Evolutionary conservation across 2,113 vertebrate genomes (phyloP).

Genomic region (Anolis carolinensis): DNA sequence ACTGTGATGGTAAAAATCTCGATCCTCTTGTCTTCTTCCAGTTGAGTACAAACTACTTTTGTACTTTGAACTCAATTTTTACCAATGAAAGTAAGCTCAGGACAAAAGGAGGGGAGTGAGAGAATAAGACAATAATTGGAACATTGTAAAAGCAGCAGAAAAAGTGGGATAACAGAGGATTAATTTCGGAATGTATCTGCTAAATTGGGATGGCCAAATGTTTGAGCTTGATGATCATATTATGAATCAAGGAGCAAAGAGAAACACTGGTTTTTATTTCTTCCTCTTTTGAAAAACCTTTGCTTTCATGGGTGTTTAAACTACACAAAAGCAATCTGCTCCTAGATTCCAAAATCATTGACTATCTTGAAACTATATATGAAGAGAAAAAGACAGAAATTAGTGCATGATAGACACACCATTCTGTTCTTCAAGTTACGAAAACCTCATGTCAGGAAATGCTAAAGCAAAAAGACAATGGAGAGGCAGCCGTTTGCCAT

Average conservation of each 20-base stretch:
- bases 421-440: constrained; percentile 9
- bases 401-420: constrained; percentile 20
- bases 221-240: neutral
- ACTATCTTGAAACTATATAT: neutral
- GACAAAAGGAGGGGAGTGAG: too few relatives aligned
- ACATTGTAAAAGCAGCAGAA: too few relatives aligned
- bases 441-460: constrained; percentile 29
- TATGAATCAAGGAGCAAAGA: neutral
- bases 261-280: neutral
- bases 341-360: neutral
- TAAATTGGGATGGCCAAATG: neutral
- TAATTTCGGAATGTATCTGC: too few relatives aligned
- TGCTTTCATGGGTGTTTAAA: neutral
- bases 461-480: constrained; percentile 15
- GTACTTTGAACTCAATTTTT: too few relatives aligned
- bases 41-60: too few relatives aligned
- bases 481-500: constrained; percentile 6
- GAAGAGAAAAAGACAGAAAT: neutral
- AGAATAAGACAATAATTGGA: too few relatives aligned
- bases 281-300: neutral
- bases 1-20: too few relatives aligned
- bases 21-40: too few relatives aligned
- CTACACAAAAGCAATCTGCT: neutral
- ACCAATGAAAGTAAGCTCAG: too few relatives aligned
- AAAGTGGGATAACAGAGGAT: too few relatives aligned